Evolutionary conservation across 35 echinoderm and acorn worm species (phyloP).

Genomic region (Amphiura filiformis): DNA sequence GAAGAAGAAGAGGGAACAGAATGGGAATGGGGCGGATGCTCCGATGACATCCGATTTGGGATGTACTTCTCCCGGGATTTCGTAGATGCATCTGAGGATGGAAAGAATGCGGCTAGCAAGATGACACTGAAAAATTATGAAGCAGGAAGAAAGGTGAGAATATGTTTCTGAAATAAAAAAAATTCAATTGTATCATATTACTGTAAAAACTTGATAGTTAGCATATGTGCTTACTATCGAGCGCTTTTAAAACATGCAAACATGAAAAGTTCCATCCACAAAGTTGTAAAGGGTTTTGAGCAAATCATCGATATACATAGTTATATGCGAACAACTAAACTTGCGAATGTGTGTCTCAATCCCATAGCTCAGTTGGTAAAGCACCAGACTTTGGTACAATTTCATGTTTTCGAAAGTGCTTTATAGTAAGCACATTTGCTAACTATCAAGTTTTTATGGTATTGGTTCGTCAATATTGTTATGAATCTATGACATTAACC

Average conservation of each 20-base stretch:
- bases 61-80: conserved; percentile 86
- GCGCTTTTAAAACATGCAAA: no score
- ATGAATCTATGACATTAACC: no score
- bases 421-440: no score
- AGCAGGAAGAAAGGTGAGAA: conserved; percentile 88
- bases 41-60: conserved; percentile 86
- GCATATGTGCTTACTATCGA: no score
- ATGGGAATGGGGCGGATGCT: conserved; percentile 93
- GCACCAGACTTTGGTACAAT: no score
- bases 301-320: neutral
- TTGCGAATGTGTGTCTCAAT: neutral
- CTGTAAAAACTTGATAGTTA: neutral
- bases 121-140: conserved; percentile 97
- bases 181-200: neutral
- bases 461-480: no score
- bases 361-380: no score
- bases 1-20: conserved; percentile 22
- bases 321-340: neutral
- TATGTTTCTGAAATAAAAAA: neutral
- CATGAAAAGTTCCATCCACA: no score
- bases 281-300: neutral
- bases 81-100: conserved; percentile 78
- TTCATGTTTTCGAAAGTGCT: no score
- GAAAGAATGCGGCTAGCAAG: conserved; percentile 35
- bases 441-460: no score